Evolutionary conservation across 2,888 invertebrate genomes (phyloP).

Genomic region (Crocallis elinguaria): DNA sequence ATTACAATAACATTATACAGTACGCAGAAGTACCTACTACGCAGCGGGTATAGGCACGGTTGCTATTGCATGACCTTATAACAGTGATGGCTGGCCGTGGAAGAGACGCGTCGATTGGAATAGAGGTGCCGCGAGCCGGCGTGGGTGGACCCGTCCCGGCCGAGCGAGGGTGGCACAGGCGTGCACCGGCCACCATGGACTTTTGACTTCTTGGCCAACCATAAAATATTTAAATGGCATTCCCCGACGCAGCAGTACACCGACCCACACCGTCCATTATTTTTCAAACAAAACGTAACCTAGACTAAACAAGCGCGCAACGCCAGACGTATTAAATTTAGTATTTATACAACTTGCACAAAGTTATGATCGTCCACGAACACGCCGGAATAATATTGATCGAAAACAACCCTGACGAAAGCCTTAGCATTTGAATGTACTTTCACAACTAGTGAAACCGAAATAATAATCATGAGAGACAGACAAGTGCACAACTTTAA

Average conservation of each 20-base stretch:
- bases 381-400: neutral
- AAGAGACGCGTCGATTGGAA: too few relatives aligned
- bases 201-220: constrained; percentile 40
- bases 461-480: neutral
- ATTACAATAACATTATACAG: constrained; percentile 14
- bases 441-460: constrained; percentile 1
- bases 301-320: constrained; percentile 14
- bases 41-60: neutral
- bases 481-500: constrained; percentile 8
- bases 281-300: constrained; percentile 17
- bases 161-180: constrained; percentile 34
- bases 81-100: too few relatives aligned
- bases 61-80: constrained; percentile 15
- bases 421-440: constrained; percentile 5
- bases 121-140: constrained; percentile 32
- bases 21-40: constrained; percentile 11
- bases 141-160: constrained; percentile 58
- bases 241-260: constrained; percentile 1
- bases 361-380: constrained; percentile 2
- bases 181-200: neutral
- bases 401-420: neutral
- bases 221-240: constrained; percentile 28
- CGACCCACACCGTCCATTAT: constrained; percentile 5
- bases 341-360: neutral
- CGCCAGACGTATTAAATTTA: constrained; percentile 1